Percentiles rank a stretch among this genome's conserved stretches.
Evolutionary conservation across 2,113 vertebrate genomes (phyloP).

Genomic region (Eolophus roseicapilla): DNA sequence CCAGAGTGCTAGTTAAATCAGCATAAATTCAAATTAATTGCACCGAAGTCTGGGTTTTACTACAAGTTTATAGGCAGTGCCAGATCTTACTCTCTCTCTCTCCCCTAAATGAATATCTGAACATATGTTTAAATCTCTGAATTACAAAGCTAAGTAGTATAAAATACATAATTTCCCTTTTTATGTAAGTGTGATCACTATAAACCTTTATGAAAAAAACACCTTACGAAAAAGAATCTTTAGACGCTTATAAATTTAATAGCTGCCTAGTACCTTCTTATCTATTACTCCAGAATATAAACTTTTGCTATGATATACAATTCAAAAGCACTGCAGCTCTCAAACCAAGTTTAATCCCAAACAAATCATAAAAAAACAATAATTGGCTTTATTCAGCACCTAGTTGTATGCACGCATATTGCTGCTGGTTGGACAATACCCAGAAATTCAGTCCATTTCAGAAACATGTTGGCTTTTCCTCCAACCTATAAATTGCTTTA

Average conservation of each 20-base stretch:
- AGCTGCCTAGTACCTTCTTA: background rate
- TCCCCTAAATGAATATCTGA: background rate
- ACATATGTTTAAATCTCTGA: slow-evolving; percentile 27
- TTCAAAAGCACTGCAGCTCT: background rate
- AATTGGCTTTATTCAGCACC: background rate
- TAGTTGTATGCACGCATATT: background rate
- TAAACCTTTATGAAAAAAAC: slow-evolving; percentile 23
- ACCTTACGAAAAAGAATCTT: background rate
- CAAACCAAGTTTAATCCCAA: background rate
- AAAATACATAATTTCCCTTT: background rate
- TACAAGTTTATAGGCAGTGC: background rate
- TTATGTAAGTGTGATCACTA: background rate
- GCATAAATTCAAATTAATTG: background rate
- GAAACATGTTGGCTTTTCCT: background rate
- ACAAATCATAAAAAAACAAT: background rate
- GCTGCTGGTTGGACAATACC: background rate
- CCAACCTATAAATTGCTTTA: background rate
- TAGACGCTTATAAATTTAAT: slow-evolving; percentile 25
- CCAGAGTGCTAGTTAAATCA: background rate
- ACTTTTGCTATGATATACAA: background rate
- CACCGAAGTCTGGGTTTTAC: background rate
- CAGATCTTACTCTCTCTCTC: background rate
- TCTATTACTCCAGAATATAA: background rate
- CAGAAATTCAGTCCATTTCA: background rate
- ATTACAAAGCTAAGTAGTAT: background rate